Evolutionary conservation across 2,888 invertebrate genomes (phyloP), one percentile per base, ranked within the genome.

Genomic region (Sminthurides aquaticus): DNA sequence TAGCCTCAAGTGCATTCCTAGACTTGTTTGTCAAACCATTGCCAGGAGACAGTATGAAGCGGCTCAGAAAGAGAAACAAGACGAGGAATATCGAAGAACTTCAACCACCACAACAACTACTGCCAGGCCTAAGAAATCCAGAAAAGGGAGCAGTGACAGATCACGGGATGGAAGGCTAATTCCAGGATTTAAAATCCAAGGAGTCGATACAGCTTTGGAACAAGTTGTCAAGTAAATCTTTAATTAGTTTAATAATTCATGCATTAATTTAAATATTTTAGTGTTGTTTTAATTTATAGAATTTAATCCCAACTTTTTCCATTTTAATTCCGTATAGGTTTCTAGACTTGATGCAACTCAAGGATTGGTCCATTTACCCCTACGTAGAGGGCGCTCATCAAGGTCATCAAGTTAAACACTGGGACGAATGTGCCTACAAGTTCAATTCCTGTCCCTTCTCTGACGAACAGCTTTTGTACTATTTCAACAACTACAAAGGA

Each of bases 401-500:
- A 60, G 73, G 73, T 2, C 56, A 67, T 22, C 69, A 71, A 62
- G 73, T 71, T 2, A 59, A 57, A 20, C 52, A 66, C 29, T 61
- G 61, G 58, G 66, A 69, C 27, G 73, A 73, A 11, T 73, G 73
- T 34, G 64, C 68, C 8, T 48, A 43, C 22, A 58, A 63, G 29
- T 73, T 62, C 43, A 43, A 52, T 1, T 52, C 66, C 2, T 68
- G 68, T 34, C 68, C 68, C 2, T 66, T 66, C 25, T 63, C 66
- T 1, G 70, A 71, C 48, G 68, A 70, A 5, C 71, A 73, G 56
- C 49, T 73, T 1, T 68, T 73, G 18, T 73, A 73, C 64, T 73
- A 73, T 34, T 73, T 73, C 49, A 73, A 73, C 55, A 73, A 73
- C 56, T 73, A 73, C 57, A 73, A 73, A 61, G 71, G 71, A 22